Evolutionary conservation across 2,888 invertebrate genomes (phyloP), one percentile per base, ranked within the genome.

Genomic region (Mesopsocus fuscifrons): DNA sequence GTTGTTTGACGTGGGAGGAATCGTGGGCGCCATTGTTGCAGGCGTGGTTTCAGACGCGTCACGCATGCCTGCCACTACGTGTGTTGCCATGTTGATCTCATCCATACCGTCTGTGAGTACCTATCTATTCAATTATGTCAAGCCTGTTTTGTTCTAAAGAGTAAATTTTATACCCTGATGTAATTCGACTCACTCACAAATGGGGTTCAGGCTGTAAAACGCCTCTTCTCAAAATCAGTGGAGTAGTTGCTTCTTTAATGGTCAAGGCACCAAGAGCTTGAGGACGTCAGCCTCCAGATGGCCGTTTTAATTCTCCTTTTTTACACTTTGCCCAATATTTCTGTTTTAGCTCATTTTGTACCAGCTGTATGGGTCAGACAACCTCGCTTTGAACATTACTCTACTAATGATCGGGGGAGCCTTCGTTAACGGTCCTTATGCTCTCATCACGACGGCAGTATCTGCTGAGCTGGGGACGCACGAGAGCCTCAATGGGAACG

Each of bases 361-460:
- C 59, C 77, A 87, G 58, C 62, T 63, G 48, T 75, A 76, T 59
- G 84, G 84, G 21, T 68, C 73, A 1, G 50, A 65, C 0, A 74
- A 70, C 40, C 57, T 80, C 46, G 54, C 58, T 3, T 49, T 71
- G 1, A 84, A 78, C 58, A 68, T 81, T 49, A 48, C 68, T 16
- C 61, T 92, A 48, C 65, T 94, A 47, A 56, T 85, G 42, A 45
- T 77, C 3, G 76, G 77, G 23, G 94, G 94, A 3, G 62, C 78
- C 48, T 62, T 94, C 38, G 94, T 95, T 1, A 95, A 95, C 62
- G 95, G 92, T 1, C 95, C 95, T 0, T 95, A 95, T 59, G 85
- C 92, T 3, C 68, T 95, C 42, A 95, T 95, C 55, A 95, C 95
- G 2, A 95, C 95, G 0, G 89, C 92, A 0, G 94, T 95, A 30